Conservation (phyloP, 1,140 invertebrate genomes). For the Heliconius himera region DNA sequence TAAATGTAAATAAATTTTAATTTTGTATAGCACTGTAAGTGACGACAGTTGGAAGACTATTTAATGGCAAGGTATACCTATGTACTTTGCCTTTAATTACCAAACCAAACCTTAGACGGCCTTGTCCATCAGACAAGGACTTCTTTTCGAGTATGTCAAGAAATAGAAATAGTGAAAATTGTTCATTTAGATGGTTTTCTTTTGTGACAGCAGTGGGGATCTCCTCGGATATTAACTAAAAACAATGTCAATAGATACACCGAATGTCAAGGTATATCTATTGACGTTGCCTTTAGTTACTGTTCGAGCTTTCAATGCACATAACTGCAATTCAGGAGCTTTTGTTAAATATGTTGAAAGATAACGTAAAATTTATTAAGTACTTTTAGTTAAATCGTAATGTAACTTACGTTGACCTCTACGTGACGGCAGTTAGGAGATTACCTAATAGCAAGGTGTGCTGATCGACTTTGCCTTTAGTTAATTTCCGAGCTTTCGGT, state of each 20-base stretch:
- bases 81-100: conserved; percentile 18
- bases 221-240: background rate
- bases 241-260: conserved; percentile 5
- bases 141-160: no score
- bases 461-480: conserved; percentile 18
- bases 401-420: no score
- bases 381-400: no score
- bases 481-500: background rate
- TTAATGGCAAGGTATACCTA: conserved; percentile 4
- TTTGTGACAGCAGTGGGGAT: background rate
- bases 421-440: background rate
- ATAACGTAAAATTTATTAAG: no score
- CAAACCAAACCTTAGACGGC: no score
- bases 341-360: no score
- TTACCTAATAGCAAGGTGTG: background rate
- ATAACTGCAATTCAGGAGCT: background rate
- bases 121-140: no score
- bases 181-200: no score
- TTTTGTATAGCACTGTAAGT: background rate
- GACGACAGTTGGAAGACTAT: conserved; percentile 9
- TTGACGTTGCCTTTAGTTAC: conserved; percentile 25
- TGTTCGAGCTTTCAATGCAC: conserved; percentile 11
- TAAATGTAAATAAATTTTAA: no score
- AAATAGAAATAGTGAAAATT: no score
- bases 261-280: conserved; percentile 12